Conservation (phyloP, 2,113 vertebrate genomes). For the Lipophrys pholis region DNA sequence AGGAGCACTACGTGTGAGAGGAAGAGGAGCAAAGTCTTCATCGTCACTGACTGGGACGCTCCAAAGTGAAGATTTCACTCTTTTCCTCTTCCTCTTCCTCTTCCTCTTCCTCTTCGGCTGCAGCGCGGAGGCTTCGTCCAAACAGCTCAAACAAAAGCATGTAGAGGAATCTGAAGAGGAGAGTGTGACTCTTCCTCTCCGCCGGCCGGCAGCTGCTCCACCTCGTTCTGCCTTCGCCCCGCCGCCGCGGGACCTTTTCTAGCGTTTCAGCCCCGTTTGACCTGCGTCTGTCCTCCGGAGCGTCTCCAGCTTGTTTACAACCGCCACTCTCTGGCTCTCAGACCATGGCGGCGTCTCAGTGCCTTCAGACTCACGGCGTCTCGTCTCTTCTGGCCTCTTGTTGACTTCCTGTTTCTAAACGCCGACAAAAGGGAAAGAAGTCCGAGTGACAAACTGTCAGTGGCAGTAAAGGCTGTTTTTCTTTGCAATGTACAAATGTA, state of each 20-base stretch:
- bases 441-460: slow-evolving; percentile 47
- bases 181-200: not conserved
- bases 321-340: slow-evolving; percentile 57
- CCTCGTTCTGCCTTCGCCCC: slow-evolving; percentile 27
- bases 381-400: slow-evolving; percentile 15
- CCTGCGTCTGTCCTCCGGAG: no score
- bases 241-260: no score
- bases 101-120: no score
- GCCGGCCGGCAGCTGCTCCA: slow-evolving; percentile 78
- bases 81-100: no score
- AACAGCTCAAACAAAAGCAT: no score
- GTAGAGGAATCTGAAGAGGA: no score
- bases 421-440: slow-evolving; percentile 69
- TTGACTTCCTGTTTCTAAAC: slow-evolving; percentile 46
- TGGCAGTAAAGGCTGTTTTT: slow-evolving; percentile 65
- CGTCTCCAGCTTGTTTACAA: slow-evolving; percentile 28
- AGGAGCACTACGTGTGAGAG: slow-evolving; percentile 82
- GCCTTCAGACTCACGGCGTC: slow-evolving; percentile 86
- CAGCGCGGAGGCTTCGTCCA: no score
- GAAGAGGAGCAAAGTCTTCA: slow-evolving; percentile 50
- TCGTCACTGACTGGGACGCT: slow-evolving; percentile 40
- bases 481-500: slow-evolving; percentile 93
- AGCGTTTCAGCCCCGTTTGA: no score
- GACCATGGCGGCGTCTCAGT: slow-evolving; percentile 84
- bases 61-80: no score